Base-by-base conservation (phyloP, 2,113 vertebrate genomes). In the Numida meleagris region DNA sequence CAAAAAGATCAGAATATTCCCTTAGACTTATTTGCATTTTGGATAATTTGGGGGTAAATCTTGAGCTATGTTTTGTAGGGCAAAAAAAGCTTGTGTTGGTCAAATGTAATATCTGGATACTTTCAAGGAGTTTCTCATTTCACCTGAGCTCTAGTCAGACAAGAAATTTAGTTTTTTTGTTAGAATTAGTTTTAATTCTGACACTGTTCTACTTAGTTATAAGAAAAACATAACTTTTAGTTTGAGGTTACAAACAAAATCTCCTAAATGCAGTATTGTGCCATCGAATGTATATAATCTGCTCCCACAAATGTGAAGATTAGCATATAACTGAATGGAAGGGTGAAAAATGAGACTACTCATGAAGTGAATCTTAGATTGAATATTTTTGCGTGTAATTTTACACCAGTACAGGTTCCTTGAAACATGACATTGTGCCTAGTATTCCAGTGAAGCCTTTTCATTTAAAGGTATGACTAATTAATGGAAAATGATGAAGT, bases 221-320 rank as follows among this genome's bases (percentile, higher is more conserved):
- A 40, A 55, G 73, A 55, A 51, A 74, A 51, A 2, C 3, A 4
- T 36, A 72, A 3, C 20, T 62, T 85, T 45, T 53, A 40, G 17
- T 10, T 34, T 65, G 36, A 82, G 50, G 13, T 14, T 57, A 3
- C 23, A 23, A 75, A 23, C 21, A 20, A 10, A 72, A 23, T 40
- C 34, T 75, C 50, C 63, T 81, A 27, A 48, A 31, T 19, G 21
- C 21, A 29, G 0, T 25, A 43, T 31, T 70, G 29, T 1, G 8
- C 9, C 0, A 0, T 34, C 16, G 55, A 38, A 4, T 36, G 5
- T 42, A 25, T 77, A 78, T 51, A 1, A 0, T 15, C 38, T 76
- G 14, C 42, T 72, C 10, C 20, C 4, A 5, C 31, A 48, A 27
- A 72, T 38, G 8, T 31, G 15, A 45, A 51, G 55, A 11, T 2